phyloP scores from a whole-genome alignment of 2,797 vertebrate genomes.

The Calcarius lapponicus region DNA sequence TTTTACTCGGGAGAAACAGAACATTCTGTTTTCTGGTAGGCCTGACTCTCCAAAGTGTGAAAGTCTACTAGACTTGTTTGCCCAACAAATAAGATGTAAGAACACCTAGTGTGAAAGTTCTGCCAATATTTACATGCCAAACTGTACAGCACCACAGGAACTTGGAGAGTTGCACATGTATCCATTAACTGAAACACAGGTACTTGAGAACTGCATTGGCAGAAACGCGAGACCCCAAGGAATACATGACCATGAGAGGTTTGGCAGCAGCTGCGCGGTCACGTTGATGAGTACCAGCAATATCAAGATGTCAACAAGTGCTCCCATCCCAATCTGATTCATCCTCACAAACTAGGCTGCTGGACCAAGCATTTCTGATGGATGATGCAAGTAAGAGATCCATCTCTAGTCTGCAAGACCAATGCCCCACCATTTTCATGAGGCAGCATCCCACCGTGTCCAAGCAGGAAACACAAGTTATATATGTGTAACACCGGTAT shows the following conservation, averaged over 20 bases:
- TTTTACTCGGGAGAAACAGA: background rate
- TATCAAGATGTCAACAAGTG: background rate
- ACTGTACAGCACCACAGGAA: background rate
- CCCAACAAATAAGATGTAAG: background rate
- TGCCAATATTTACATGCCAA: background rate
- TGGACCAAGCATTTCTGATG: background rate
- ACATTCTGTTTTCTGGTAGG: background rate
- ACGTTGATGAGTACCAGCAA: background rate
- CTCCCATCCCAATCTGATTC: background rate
- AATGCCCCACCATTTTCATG: background rate
- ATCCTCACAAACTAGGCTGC: background rate
- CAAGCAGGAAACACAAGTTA: background rate
- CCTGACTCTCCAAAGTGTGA: background rate
- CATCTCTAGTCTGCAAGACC: background rate
- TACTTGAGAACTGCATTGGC: background rate
- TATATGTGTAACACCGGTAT: accelerated
- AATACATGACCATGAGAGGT: accelerated
- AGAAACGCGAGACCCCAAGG: background rate
- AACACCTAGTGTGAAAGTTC: background rate
- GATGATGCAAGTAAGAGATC: background rate
- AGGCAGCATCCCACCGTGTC: accelerated
- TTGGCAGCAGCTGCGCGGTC: background rate
- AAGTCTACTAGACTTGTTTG: background rate
- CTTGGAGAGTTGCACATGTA: background rate
- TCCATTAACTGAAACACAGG: background rate